phyloP scores from a whole-genome alignment of 2,113 vertebrate genomes.

The Ceratotherium simum region DNA sequence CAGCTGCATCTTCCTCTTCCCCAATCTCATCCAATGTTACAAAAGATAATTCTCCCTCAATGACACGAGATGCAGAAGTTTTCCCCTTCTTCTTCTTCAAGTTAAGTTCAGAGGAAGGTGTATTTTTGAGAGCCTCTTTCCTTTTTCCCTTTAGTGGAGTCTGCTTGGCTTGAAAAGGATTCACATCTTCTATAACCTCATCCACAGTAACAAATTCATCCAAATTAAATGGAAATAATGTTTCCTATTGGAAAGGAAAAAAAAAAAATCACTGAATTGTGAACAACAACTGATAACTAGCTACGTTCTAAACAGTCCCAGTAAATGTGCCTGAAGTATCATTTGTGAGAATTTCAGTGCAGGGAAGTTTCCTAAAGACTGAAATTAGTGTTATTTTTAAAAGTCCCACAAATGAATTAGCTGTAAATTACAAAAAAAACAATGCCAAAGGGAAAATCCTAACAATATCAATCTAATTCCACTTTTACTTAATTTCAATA shows the following conservation, averaged over 20 bases:
- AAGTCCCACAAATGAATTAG: not conserved
- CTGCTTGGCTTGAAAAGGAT: constrained; percentile 68
- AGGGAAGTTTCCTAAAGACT: constrained; percentile 28
- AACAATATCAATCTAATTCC: not conserved
- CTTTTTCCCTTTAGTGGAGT: constrained; percentile 82
- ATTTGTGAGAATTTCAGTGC: constrained; percentile 17
- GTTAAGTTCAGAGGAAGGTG: constrained; percentile 37
- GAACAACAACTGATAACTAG: not conserved
- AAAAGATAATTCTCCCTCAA: constrained; percentile 83
- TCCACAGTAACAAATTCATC: constrained; percentile 95
- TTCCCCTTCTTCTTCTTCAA: constrained; percentile 84
- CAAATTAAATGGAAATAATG: constrained; percentile 90
- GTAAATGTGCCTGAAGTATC: not conserved
- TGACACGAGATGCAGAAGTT: not conserved
- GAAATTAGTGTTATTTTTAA: constrained; percentile 13
- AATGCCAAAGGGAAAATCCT: constrained; percentile 43
- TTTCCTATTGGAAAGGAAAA: constrained; percentile 78
- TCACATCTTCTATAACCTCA: constrained; percentile 89
- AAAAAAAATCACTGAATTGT: not conserved
- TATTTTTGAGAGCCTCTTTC: constrained; percentile 77
- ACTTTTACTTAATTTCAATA: constrained; percentile 34
- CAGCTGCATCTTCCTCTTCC: constrained; percentile 90
- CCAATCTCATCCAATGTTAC: constrained; percentile 93
- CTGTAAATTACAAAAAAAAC: constrained; percentile 32
- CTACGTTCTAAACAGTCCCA: not conserved